Percentiles rank a stretch among this genome's conserved stretches.
These are phyloP conservation scores for Actias luna DNA, from an alignment of 2,888 invertebrate species.

Conservation along the genomic window DNA sequence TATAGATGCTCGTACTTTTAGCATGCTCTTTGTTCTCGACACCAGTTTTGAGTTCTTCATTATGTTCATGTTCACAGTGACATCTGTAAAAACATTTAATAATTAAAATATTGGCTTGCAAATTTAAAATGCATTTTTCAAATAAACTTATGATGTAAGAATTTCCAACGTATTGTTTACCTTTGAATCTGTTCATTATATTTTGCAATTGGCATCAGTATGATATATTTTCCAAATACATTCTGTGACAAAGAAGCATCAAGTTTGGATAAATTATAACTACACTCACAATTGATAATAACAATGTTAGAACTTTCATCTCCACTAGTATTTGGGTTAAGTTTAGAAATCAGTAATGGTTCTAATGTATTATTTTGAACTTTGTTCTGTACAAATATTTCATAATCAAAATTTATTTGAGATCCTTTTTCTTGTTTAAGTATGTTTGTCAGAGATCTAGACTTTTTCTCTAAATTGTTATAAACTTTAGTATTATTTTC, in stretches of 20 bases:
- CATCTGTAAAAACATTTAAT: constrained; percentile 15
- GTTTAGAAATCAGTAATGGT: constrained; percentile 27
- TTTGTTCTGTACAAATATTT: constrained; percentile 29
- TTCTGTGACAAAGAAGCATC: constrained; percentile 22
- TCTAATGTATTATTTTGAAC: constrained; percentile 34
- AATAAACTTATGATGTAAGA: background rate
- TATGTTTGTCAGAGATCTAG: constrained; percentile 27
- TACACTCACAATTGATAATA: constrained; percentile 38
- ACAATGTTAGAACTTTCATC: constrained; percentile 32
- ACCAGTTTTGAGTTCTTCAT: constrained; percentile 6
- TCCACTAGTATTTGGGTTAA: constrained; percentile 18
- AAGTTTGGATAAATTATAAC: constrained; percentile 17
- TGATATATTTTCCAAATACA: constrained; percentile 32
- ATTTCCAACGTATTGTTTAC: background rate
- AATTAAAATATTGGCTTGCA: background rate
- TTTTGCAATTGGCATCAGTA: constrained; percentile 31
- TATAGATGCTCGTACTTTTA: constrained; percentile 15
- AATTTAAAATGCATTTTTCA: background rate
- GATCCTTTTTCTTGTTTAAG: constrained; percentile 40
- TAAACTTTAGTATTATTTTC: constrained; percentile 22
- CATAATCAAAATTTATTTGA: constrained; percentile 36
- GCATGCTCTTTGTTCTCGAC: constrained; percentile 12
- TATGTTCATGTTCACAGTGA: constrained; percentile 21
- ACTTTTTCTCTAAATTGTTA: constrained; percentile 16
- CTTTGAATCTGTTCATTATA: constrained; percentile 15